phyloP scores from a whole-genome alignment of 1,140 invertebrate genomes.

The Pogonognathellus flavescens region DNA sequence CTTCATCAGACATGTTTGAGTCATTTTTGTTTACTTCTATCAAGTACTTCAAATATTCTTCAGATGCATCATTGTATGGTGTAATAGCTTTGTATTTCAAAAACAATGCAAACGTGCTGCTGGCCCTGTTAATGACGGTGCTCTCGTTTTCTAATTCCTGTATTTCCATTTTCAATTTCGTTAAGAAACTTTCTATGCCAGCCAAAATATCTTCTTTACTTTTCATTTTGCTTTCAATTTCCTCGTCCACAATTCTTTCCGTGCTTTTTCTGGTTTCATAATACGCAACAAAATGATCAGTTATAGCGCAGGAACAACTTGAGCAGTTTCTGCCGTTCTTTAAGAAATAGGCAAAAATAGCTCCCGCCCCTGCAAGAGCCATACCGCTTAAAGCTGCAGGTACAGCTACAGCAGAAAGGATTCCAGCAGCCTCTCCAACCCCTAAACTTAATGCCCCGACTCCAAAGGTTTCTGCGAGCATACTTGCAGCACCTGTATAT shows the following conservation, averaged over 20 bases:
- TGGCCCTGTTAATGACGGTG: neutral
- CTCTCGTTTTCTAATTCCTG: constrained; percentile 34
- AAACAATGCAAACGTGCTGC: constrained; percentile 53
- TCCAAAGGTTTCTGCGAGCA: no score
- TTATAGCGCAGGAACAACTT: neutral
- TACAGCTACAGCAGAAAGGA: neutral
- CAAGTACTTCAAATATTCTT: constrained; percentile 54
- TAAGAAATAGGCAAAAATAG: neutral
- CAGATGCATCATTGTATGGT: constrained; percentile 59
- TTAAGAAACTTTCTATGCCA: neutral
- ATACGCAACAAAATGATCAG: neutral
- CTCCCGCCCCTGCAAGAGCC: neutral
- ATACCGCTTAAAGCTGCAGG: neutral
- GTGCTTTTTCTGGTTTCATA: neutral
- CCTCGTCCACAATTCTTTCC: constrained; percentile 20
- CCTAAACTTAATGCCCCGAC: neutral
- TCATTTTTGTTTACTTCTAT: constrained; percentile 2
- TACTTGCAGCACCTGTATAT: no score
- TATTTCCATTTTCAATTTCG: neutral
- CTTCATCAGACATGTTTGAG: neutral
- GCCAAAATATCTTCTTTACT: neutral
- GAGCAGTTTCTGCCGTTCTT: neutral
- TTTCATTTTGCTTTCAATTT: neutral
- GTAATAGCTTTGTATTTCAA: constrained; percentile 61
- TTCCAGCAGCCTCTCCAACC: neutral